A percentile compares a stretch with the other conserved stretches of the same genome.
Evolutionary conservation across 2,797 vertebrate genomes (phyloP).

Genomic region (Heliangelus exortis): DNA sequence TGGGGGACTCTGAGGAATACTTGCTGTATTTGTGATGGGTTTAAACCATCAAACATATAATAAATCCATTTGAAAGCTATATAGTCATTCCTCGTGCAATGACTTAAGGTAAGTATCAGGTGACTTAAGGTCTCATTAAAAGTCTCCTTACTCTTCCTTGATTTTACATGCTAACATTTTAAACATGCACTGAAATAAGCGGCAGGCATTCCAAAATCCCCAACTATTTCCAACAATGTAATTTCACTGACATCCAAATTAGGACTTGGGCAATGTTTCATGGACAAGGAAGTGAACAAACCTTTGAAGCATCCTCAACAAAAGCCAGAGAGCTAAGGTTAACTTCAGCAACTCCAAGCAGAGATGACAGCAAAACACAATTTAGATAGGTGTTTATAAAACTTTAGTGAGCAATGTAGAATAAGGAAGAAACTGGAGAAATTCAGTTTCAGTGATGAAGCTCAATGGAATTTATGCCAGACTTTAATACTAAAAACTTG

Average conservation of each 20-base stretch:
- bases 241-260: not conserved
- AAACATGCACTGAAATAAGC: not conserved
- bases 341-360: not conserved
- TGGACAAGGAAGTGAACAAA: constrained; percentile 18
- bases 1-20: not conserved
- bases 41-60: not conserved
- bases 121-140: not conserved
- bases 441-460: not conserved
- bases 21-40: not conserved
- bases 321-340: not conserved
- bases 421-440: not conserved
- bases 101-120: accelerated
- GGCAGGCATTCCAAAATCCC: not conserved
- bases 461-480: not conserved
- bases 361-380: not conserved
- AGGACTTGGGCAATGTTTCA: not conserved
- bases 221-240: not conserved
- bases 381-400: not conserved
- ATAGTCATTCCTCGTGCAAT: accelerated
- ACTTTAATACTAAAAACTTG: not conserved
- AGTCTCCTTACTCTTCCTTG: not conserved
- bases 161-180: not conserved
- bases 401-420: not conserved
- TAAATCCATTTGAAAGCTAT: not conserved
- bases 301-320: not conserved